Conservation (phyloP, 2,888 invertebrate species). For the Cepaea hortensis region DNA sequence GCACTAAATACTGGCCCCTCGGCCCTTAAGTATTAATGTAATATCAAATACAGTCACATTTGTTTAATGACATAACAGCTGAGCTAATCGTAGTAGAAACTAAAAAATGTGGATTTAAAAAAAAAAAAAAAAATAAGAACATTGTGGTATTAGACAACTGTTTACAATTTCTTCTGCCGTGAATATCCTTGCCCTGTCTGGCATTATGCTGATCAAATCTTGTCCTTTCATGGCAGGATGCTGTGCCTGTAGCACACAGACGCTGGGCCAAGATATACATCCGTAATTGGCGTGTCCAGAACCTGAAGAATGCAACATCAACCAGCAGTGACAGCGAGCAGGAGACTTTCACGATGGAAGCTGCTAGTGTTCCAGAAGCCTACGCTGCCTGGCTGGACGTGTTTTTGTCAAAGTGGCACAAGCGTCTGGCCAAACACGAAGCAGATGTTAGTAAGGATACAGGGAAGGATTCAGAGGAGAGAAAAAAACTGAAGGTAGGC, state of each 20-base stretch:
- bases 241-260: constrained; percentile 38
- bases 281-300: constrained; percentile 38
- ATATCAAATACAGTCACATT: no score
- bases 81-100: no score
- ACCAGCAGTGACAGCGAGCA: constrained; percentile 37
- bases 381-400: constrained; percentile 41
- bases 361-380: constrained; percentile 35
- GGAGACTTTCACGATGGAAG: constrained; percentile 25
- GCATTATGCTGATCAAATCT: neutral
- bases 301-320: constrained; percentile 31
- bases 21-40: no score
- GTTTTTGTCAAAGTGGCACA: constrained; percentile 34
- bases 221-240: constrained; percentile 1
- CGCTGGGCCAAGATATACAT: constrained; percentile 46
- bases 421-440: neutral
- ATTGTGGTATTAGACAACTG: no score
- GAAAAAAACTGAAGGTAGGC: constrained; percentile 4
- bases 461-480: constrained; percentile 9
- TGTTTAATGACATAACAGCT: no score
- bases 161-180: no score
- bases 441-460: neutral
- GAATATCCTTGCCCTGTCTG: no score
- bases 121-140: no score
- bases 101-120: no score
- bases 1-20: no score